These are phyloP conservation scores for Ceratosolen fusciceps DNA, from an alignment of 1,140 invertebrate species.

Conservation along the genomic window DNA sequence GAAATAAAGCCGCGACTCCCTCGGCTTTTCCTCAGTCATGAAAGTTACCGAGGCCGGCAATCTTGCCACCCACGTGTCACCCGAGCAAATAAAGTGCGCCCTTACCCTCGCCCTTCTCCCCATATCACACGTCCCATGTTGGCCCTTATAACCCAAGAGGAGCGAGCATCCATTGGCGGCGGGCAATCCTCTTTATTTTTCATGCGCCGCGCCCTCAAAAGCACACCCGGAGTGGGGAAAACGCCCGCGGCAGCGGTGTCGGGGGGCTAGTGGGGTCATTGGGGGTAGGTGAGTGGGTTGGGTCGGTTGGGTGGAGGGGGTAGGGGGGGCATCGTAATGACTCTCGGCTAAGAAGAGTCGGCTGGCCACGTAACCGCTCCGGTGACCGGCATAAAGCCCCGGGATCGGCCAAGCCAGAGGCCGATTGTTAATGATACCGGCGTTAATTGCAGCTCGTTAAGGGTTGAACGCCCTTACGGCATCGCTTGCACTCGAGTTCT, in stretches of 20 bases:
- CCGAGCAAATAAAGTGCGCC: not conserved
- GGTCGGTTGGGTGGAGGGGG: too few relatives aligned
- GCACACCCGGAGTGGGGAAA: too few relatives aligned
- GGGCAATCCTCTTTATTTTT: too few relatives aligned
- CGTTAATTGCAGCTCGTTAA: conserved; percentile 60
- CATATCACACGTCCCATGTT: too few relatives aligned
- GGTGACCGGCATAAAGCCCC: not conserved
- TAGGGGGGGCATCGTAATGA: not conserved
- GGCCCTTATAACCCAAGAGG: not conserved
- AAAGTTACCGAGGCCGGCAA: not conserved
- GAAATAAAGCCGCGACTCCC: not conserved
- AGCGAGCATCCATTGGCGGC: too few relatives aligned
- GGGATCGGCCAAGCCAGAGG: not conserved
- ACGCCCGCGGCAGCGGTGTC: too few relatives aligned
- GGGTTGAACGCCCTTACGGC: not conserved
- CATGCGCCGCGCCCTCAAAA: too few relatives aligned
- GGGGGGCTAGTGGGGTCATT: too few relatives aligned
- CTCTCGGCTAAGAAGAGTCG: not conserved
- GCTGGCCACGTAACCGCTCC: not conserved
- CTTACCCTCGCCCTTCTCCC: not conserved
- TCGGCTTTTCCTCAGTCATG: not conserved
- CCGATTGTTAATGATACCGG: conserved; percentile 54
- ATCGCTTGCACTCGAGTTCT: too few relatives aligned
- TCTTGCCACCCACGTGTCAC: not conserved
- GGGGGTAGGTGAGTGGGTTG: too few relatives aligned